Conservation (phyloP, 2,113 vertebrate genomes). For the Hypocryptadius cinnamomeus region DNA sequence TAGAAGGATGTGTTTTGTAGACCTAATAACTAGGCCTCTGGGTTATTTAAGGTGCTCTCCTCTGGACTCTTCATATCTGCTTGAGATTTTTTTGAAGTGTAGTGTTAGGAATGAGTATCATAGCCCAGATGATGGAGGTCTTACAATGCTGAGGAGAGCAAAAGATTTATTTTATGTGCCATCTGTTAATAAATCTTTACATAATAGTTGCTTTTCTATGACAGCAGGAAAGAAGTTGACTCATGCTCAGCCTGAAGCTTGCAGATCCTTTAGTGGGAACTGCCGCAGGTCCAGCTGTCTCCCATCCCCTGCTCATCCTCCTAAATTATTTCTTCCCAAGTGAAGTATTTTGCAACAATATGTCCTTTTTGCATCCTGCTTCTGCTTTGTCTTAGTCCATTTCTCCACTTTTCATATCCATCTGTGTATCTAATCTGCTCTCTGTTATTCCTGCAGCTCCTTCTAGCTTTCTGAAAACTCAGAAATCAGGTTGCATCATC, state of each 20-base stretch:
- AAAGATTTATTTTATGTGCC: neutral
- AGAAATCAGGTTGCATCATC: neutral
- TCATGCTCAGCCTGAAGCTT: neutral
- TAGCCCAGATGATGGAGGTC: neutral
- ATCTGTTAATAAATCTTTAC: slow-evolving; percentile 3
- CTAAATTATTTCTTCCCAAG: neutral
- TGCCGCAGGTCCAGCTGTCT: neutral
- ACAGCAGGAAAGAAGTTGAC: slow-evolving; percentile 13
- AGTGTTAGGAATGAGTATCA: neutral
- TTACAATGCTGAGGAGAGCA: neutral
- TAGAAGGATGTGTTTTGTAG: neutral
- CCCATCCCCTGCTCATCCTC: neutral
- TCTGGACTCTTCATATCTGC: neutral
- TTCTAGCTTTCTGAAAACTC: neutral
- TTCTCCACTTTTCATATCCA: neutral
- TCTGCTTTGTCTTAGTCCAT: neutral
- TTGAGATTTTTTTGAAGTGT: neutral
- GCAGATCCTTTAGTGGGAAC: neutral
- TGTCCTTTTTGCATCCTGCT: neutral
- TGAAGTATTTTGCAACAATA: slow-evolving; percentile 18
- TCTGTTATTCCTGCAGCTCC: neutral
- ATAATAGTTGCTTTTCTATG: neutral
- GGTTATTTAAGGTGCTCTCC: neutral
- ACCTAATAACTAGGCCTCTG: neutral
- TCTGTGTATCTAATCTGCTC: neutral